Conservation (phyloP, 64 coral and sea anemone genomes). For the Hydrozoanthus tunicans region DNA sequence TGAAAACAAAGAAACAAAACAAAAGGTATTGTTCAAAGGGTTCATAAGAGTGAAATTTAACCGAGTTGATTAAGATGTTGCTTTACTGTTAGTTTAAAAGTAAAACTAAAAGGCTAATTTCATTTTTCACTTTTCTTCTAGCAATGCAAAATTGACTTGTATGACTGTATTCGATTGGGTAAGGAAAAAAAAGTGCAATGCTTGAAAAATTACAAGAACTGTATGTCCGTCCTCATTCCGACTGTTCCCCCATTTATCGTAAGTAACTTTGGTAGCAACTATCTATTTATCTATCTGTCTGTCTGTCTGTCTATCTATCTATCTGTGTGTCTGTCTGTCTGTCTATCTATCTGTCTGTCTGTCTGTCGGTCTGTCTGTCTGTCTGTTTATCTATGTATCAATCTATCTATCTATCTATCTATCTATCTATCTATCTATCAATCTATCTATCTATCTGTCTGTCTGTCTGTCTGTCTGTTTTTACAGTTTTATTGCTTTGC, state of each 20-base stretch:
- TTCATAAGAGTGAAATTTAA: neutral
- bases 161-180: constrained; percentile 16
- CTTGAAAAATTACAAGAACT: constrained; percentile 43
- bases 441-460: neutral
- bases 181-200: constrained; percentile 10
- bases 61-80: neutral
- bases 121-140: neutral
- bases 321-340: too few species aligned
- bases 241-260: constrained; percentile 35
- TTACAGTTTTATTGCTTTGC: too few species aligned
- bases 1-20: too few species aligned
- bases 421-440: too few species aligned
- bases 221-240: constrained; percentile 21
- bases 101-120: neutral
- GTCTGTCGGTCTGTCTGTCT: too few species aligned
- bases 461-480: neutral
- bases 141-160: constrained; percentile 59
- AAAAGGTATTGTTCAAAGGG: too few species aligned
- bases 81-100: too few species aligned
- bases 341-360: too few species aligned
- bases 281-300: too few species aligned
- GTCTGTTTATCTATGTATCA: too few species aligned
- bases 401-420: too few species aligned
- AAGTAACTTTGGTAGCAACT: neutral
- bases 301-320: too few species aligned